These are phyloP conservation scores for Corythornis cristatus DNA, from an alignment of 2,113 vertebrate genomes.

Conservation along the genomic window DNA sequence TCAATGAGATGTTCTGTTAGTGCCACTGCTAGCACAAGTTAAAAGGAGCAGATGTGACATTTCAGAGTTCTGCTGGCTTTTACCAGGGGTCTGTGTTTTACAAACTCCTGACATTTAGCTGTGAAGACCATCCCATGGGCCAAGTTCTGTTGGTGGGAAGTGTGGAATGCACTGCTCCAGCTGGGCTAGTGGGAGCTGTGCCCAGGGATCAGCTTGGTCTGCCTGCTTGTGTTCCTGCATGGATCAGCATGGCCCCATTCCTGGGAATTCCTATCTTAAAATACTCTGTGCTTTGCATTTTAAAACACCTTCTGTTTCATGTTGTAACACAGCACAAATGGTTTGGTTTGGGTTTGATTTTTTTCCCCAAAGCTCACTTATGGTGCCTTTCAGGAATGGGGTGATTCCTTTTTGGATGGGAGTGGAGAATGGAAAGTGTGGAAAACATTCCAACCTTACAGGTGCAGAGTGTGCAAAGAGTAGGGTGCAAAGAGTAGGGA, in stretches of 20 bases:
- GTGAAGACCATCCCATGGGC: background rate
- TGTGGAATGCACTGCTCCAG: background rate
- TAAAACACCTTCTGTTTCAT: background rate
- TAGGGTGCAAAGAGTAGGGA: background rate
- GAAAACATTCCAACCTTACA: background rate
- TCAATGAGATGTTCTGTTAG: background rate
- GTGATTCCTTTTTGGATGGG: background rate
- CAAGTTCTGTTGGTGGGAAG: background rate
- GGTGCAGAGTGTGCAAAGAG: background rate
- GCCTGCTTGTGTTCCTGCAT: background rate
- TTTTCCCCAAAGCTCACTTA: background rate
- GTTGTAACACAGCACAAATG: fast-evolving
- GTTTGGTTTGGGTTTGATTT: no score
- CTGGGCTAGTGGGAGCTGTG: background rate
- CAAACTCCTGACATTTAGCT: background rate
- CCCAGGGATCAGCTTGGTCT: background rate
- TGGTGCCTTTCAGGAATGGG: background rate
- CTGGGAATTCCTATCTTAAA: background rate
- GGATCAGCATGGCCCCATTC: background rate
- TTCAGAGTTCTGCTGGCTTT: background rate
- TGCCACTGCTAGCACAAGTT: background rate
- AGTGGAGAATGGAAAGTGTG: background rate
- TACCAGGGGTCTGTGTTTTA: background rate
- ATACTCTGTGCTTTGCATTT: background rate
- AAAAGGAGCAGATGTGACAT: background rate